Percentiles rank a stretch among this genome's conserved stretches.
These are phyloP conservation scores for Entomobrya multifasciata DNA, from an alignment of 2,888 invertebrate species.

Conservation along the genomic window DNA sequence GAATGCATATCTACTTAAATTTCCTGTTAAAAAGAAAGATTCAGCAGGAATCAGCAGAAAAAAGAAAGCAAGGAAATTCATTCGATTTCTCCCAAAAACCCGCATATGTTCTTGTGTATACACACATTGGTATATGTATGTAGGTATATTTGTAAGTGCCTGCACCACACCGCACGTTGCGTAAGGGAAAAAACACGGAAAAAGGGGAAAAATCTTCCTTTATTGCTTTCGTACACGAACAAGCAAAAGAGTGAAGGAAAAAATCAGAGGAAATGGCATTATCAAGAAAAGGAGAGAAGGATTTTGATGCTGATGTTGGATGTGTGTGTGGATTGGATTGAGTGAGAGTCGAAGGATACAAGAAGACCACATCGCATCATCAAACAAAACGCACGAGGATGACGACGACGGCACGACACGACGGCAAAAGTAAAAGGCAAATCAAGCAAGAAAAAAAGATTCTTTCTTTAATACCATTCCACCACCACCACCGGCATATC, in stretches of 20 bases:
- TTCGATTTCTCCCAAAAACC: not conserved
- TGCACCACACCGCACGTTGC: conserved; percentile 14
- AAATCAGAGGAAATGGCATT: conserved; percentile 56
- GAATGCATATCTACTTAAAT: conserved; percentile 50
- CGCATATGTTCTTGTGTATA: not conserved
- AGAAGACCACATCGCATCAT: no score
- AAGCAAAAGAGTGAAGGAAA: no score
- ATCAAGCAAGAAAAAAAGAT: conserved; percentile 50
- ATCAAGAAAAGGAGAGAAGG: conserved; percentile 47
- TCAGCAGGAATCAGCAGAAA: not conserved
- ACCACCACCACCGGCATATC: not conserved
- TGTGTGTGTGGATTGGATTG: not conserved
- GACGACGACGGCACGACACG: not conserved
- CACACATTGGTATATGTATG: no score
- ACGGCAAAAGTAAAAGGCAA: conserved; percentile 43
- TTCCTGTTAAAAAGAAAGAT: conserved; percentile 38
- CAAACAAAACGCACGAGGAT: not conserved
- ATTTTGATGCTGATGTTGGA: not conserved
- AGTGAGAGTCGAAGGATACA: no score
- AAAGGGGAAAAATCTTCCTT: conserved; percentile 28
- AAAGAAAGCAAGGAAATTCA: conserved; percentile 14
- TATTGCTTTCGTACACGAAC: conserved; percentile 54
- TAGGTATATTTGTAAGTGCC: no score
- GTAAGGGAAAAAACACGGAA: conserved; percentile 18
- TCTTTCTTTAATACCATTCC: not conserved